phyloP scores from a whole-genome alignment of 2,888 invertebrate species.

The Diadegma fenestrale region DNA sequence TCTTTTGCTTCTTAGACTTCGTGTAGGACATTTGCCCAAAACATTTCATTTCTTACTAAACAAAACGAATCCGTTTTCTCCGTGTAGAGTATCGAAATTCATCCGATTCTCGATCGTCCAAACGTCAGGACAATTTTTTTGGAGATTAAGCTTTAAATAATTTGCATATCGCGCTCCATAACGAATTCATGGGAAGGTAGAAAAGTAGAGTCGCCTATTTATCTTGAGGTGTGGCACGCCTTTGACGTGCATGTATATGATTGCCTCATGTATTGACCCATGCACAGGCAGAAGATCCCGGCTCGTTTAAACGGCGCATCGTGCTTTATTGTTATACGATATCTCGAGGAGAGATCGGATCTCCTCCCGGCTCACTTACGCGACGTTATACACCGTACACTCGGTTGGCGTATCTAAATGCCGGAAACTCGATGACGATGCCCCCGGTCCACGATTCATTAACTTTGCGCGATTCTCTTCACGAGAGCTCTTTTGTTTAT shows the following conservation, averaged over 20 bases:
- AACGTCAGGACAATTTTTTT: background rate
- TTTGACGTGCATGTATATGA: slow-evolving; percentile 8
- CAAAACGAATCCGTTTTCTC: too few relatives aligned
- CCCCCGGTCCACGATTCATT: slow-evolving; percentile 79
- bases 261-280: slow-evolving; percentile 4
- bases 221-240: slow-evolving; percentile 52
- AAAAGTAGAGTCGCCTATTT: slow-evolving; percentile 40
- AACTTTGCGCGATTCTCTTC: slow-evolving; percentile 71
- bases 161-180: too few relatives aligned
- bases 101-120: background rate
- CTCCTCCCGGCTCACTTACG: slow-evolving; percentile 46
- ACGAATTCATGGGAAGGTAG: slow-evolving; percentile 30
- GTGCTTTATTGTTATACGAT: slow-evolving; percentile 64
- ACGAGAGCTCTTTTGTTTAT: slow-evolving; percentile 12
- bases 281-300: background rate
- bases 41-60: too few relatives aligned
- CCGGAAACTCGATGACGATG: slow-evolving; percentile 77
- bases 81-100: background rate
- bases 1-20: too few relatives aligned
- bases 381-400: slow-evolving; percentile 59
- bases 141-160: background rate
- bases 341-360: slow-evolving; percentile 61
- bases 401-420: slow-evolving; percentile 81
- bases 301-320: slow-evolving; percentile 52
- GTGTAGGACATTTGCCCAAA: too few relatives aligned